Evolutionary conservation across 1,140 invertebrate species (phyloP), one percentile per base, ranked within the genome.

Genomic region (Zeugodacus cucurbitae): DNA sequence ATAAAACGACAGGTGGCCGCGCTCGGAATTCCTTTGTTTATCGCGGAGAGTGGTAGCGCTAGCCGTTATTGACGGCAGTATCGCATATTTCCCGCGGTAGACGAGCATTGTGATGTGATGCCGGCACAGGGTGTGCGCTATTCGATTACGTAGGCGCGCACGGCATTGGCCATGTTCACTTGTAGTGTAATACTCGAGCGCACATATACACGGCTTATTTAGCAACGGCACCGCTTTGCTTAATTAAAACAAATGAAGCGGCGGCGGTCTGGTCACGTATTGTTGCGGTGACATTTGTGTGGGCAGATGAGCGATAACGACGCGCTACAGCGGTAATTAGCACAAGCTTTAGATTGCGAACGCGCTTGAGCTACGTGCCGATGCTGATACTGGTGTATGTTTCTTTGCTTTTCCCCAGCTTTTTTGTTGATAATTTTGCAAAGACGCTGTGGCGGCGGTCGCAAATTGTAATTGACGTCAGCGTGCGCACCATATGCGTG

Each of bases 391-490:
- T 78, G 22, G 10, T 54, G 14, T 41, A 54, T 54, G 14, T 54
- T 54, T 54, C 48, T 20, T 54, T 62, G 10, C 7, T 62, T 62
- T 22, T 62, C 41, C 1, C n/a, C 6, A 2, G 44, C 48, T 82
- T 48, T 48, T 48, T 14, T 5, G 11, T 82, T 54, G 48, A 34
- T 48, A n/a, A 29, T 82, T 82, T 82, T 41, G n/a, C 74, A 48
- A 82, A 48, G 41, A 48, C 41, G 22, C n/a, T 48, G 67, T 74
- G 34, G 67, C 34, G 29, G n/a, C n/a, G 22, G 6, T 20, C 11
- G n/a, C 48, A 17, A 82, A 48, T 34, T 48, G 74, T 22, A 10
- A 82, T 82, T 82, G 74, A 82, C 74, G 41, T 82, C 74, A 82
- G 41, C 41, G 22, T 32, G 64, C 29, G 26, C 14, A 10, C 11